These are phyloP conservation scores for Onychomys leucogaster DNA, from an alignment of 2,797 vertebrate species.

Conservation along the genomic window DNA sequence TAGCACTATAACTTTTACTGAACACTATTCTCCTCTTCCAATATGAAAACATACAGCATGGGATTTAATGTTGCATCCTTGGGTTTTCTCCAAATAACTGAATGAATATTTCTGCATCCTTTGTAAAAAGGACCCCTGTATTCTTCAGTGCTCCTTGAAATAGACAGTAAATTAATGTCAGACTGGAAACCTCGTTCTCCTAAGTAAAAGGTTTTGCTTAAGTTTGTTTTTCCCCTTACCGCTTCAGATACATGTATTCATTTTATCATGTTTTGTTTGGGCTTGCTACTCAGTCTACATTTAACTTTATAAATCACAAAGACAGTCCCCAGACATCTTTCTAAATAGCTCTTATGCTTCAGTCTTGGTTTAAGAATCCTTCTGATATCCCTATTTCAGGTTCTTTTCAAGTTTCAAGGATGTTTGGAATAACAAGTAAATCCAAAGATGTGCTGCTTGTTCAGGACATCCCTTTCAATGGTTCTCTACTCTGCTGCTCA, in stretches of 20 bases:
- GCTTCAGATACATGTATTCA: constrained; percentile 3
- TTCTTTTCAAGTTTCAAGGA: constrained; percentile 57
- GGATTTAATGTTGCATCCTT: constrained; percentile 29
- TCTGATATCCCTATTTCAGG: neutral
- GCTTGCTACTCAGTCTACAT: constrained; percentile 3
- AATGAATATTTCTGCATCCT: constrained; percentile 46
- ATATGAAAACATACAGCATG: constrained; percentile 22
- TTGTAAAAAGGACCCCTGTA: constrained; percentile 8
- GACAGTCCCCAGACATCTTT: neutral
- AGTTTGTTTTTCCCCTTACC: neutral
- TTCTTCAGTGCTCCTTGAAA: neutral
- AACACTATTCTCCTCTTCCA: constrained; percentile 14
- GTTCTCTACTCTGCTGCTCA: neutral
- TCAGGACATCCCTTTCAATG: constrained; percentile 46
- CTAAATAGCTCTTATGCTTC: neutral
- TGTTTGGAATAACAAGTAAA: constrained; percentile 29
- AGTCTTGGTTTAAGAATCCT: constrained; percentile 3
- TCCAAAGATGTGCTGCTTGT: neutral
- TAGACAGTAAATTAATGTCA: constrained; percentile 20
- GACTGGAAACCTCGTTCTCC: constrained; percentile 22
- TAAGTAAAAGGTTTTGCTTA: constrained; percentile 1
- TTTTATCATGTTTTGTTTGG: constrained; percentile 38
- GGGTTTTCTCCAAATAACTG: neutral
- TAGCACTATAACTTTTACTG: constrained; percentile 32
- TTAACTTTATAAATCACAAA: constrained; percentile 38